A percentile compares a stretch with the other conserved stretches of the same genome.
Conservation (phyloP, 2,888 invertebrate species). For the Ametastegia equiseti region DNA sequence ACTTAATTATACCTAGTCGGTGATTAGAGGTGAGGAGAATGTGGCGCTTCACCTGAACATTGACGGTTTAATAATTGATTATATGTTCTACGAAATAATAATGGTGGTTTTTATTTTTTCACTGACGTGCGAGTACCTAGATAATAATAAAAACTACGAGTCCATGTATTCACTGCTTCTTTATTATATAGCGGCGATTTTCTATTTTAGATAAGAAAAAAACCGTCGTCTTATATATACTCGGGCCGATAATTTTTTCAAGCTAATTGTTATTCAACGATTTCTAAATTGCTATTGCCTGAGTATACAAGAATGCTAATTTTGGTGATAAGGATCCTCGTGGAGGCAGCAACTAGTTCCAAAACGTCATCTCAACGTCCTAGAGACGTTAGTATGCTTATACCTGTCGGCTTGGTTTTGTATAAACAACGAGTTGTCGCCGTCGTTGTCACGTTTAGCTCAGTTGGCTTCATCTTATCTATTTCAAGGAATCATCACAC, state of each 20-base stretch:
- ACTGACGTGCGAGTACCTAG: no score
- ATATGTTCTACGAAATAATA: no score
- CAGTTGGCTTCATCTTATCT: not conserved
- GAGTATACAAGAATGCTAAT: not conserved
- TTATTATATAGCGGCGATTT: not conserved
- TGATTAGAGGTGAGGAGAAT: no score
- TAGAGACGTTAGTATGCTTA: no score
- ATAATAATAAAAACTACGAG: no score
- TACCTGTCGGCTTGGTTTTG: not conserved
- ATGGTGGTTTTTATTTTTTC: no score
- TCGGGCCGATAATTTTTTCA: not conserved
- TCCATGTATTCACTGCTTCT: not conserved
- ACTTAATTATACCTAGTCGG: no score
- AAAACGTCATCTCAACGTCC: not conserved
- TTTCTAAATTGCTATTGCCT: not conserved
- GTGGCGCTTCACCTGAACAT: no score
- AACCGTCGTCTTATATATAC: not conserved
- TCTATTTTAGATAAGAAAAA: not conserved
- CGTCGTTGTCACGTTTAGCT: not conserved
- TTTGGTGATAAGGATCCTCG: not conserved
- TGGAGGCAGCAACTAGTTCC: not conserved
- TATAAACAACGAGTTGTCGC: not conserved
- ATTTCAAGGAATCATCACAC: not conserved
- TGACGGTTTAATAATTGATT: no score
- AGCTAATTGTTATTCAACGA: slow-evolving; percentile 34